Percentiles rank a stretch among this genome's conserved stretches.
These are phyloP conservation scores for Seriola quinqueradiata DNA, from an alignment of 2,113 vertebrate genomes.

Conservation along the genomic window DNA sequence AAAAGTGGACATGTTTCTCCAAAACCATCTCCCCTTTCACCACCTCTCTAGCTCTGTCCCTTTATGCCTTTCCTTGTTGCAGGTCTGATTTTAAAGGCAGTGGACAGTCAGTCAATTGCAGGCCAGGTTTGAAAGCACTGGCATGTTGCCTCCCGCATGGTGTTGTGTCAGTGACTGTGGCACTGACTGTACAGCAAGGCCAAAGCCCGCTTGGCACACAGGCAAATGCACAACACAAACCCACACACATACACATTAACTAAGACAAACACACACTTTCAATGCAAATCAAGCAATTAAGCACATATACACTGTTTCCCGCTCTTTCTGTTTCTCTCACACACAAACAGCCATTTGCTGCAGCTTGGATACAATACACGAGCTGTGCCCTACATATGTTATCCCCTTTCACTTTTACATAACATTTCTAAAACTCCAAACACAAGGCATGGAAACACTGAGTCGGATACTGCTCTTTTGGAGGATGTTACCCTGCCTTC, in stretches of 20 bases:
- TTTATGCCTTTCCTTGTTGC: not conserved
- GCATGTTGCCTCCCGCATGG: slow-evolving; percentile 35
- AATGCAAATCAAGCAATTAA: slow-evolving; percentile 31
- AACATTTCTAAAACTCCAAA: slow-evolving; percentile 50
- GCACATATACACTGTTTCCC: not conserved
- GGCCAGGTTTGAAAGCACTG: slow-evolving; percentile 24
- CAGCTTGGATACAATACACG: slow-evolving; percentile 30
- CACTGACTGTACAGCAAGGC: slow-evolving; percentile 14
- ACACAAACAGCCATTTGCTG: slow-evolving; percentile 27
- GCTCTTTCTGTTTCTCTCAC: slow-evolving; percentile 7
- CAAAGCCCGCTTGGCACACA: not conserved
- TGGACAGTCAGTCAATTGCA: slow-evolving; percentile 50
- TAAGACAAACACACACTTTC: not conserved
- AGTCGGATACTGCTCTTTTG: slow-evolving; percentile 47
- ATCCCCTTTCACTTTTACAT: slow-evolving; percentile 35
- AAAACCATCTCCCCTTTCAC: not conserved
- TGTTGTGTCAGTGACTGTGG: slow-evolving; percentile 42
- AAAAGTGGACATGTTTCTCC: not conserved
- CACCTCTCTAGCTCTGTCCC: not conserved
- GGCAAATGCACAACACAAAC: not conserved
- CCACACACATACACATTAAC: not conserved
- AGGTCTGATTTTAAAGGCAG: slow-evolving; percentile 25
- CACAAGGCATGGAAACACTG: slow-evolving; percentile 33
- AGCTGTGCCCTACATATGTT: slow-evolving; percentile 65
- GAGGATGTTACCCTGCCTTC: slow-evolving; percentile 5